Conservation (phyloP, 2,113 vertebrate genomes). For the Ranitomeya imitator region DNA sequence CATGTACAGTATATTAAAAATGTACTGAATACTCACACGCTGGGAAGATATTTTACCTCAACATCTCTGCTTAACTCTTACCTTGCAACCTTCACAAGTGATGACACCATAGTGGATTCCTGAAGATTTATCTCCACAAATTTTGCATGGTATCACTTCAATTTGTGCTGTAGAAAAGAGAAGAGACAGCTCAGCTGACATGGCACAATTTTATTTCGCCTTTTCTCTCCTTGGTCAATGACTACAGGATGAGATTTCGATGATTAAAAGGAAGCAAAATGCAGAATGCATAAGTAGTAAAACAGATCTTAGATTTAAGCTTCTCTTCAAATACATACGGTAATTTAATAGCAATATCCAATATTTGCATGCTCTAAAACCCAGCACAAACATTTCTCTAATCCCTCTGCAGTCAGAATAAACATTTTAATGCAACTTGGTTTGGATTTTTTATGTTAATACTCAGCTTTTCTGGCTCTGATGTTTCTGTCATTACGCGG, state of each 20-base stretch:
- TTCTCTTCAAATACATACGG: constrained; percentile 34
- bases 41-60: not conserved
- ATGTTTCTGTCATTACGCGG: constrained; percentile 22
- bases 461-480: not conserved
- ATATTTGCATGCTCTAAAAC: constrained; percentile 39
- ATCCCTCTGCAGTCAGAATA: constrained; percentile 27
- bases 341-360: constrained; percentile 35
- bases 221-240: constrained; percentile 35
- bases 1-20: too few relatives aligned
- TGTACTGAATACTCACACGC: too few relatives aligned
- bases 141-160: constrained; percentile 99
- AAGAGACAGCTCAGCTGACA: constrained; percentile 59
- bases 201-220: constrained; percentile 17
- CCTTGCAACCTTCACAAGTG: constrained; percentile 99
- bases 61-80: constrained; percentile 65
- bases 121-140: constrained; percentile 99
- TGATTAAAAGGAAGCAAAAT: constrained; percentile 39
- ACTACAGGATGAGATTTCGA: constrained; percentile 27
- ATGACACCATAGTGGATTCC: constrained; percentile 99
- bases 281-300: constrained; percentile 26
- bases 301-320: constrained; percentile 19
- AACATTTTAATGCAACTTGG: constrained; percentile 40
- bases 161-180: constrained; percentile 91
- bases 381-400: constrained; percentile 36
- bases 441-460: constrained; percentile 30